These are phyloP conservation scores for Autographa gamma DNA, from an alignment of 2,888 invertebrate species.

Conservation along the genomic window DNA sequence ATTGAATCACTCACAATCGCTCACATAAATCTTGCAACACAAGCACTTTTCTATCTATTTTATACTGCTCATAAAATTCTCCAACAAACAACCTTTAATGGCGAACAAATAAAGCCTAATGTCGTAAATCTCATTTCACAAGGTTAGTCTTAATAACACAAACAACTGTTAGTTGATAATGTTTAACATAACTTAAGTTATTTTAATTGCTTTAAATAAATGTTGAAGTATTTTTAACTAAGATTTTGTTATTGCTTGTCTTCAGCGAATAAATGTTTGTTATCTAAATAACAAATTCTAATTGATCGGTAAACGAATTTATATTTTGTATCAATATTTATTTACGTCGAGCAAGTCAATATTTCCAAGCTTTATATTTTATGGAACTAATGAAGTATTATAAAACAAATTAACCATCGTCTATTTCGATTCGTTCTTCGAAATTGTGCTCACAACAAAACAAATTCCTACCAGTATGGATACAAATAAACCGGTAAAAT, in stretches of 20 bases:
- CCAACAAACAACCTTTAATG: not conserved
- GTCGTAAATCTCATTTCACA: too few relatives aligned
- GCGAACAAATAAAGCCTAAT: not conserved
- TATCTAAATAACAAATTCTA: not conserved
- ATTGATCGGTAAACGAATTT: not conserved
- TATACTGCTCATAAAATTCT: not conserved
- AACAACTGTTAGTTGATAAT: not conserved
- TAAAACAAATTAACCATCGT: too few relatives aligned
- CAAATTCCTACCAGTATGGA: too few relatives aligned
- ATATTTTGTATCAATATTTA: not conserved
- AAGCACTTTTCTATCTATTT: not conserved
- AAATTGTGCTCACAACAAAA: too few relatives aligned
- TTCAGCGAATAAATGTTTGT: not conserved
- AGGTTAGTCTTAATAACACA: not conserved
- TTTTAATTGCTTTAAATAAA: not conserved
- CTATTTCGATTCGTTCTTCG: too few relatives aligned
- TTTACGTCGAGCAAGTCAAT: not conserved
- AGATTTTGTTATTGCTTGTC: not conserved
- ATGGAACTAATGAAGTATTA: not conserved
- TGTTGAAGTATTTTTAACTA: not conserved
- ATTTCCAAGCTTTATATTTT: not conserved
- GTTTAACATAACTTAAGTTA: not conserved
- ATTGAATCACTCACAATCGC: not conserved
- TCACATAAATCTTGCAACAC: not conserved
- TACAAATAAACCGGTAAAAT: too few relatives aligned